A percentile compares a stretch with the other conserved stretches of the same genome.
Conservation (phyloP, 2,888 invertebrate species). For the Drosophila niveifrons region DNA sequence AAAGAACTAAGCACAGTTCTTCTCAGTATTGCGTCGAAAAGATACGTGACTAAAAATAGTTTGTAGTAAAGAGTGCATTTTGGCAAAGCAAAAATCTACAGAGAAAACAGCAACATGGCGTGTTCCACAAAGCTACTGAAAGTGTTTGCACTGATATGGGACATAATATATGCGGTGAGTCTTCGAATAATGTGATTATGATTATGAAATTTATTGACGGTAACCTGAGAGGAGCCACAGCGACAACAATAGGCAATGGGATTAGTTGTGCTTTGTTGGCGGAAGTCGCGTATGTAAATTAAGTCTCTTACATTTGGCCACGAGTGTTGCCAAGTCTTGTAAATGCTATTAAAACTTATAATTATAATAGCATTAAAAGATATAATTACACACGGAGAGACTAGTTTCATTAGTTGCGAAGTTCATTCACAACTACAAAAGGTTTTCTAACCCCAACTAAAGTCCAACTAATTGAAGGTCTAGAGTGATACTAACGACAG, state of each 20-base stretch:
- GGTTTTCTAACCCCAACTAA: conserved; percentile 29
- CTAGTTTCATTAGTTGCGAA: conserved; percentile 46
- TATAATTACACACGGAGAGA: conserved; percentile 39
- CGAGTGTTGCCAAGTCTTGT: conserved; percentile 22
- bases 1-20: conserved; percentile 19
- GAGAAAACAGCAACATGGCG: conserved; percentile 66
- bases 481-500: conserved; percentile 5
- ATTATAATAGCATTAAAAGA: conserved; percentile 59
- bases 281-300: conserved; percentile 47
- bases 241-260: not conserved
- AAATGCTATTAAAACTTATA: conserved; percentile 39
- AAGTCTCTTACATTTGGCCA: not conserved
- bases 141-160: conserved; percentile 74
- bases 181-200: conserved; percentile 19
- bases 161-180: conserved; percentile 81
- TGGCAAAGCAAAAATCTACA: conserved; percentile 30
- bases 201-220: conserved; percentile 14
- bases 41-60: conserved; percentile 30
- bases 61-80: conserved; percentile 40
- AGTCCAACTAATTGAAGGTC: conserved; percentile 22
- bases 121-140: conserved; percentile 80
- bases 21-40: conserved; percentile 18
- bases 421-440: conserved; percentile 1
- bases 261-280: conserved; percentile 32
- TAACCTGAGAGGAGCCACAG: conserved; percentile 27